A percentile compares a stretch with the other conserved stretches of the same genome.
Evolutionary conservation across 2,113 vertebrate genomes (phyloP).

Genomic region (Zosterops japonicus): DNA sequence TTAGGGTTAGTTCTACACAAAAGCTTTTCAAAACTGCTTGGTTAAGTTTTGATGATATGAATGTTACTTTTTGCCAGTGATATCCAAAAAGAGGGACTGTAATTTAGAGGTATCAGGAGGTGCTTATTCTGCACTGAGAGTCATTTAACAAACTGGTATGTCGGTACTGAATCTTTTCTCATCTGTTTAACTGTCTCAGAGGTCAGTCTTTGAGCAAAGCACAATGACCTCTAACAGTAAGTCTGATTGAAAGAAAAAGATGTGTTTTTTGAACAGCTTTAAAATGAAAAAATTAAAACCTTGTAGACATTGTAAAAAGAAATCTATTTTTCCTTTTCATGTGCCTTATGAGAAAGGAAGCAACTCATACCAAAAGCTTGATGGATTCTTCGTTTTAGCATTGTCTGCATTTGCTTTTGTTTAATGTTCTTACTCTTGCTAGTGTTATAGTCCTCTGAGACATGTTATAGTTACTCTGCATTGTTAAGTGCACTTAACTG

Average conservation of each 20-base stretch:
- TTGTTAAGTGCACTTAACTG: background rate
- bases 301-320: background rate
- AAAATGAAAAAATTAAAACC: background rate
- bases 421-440: background rate
- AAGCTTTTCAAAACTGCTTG: background rate
- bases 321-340: background rate
- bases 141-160: background rate
- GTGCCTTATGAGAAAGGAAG: background rate
- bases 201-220: background rate
- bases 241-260: background rate
- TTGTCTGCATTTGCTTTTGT: background rate
- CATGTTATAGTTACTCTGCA: background rate
- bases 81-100: background rate
- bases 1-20: background rate
- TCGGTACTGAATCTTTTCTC: background rate
- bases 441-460: background rate
- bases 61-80: background rate
- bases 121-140: background rate
- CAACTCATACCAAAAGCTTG: background rate
- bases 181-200: background rate
- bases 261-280: background rate
- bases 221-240: background rate
- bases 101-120: background rate
- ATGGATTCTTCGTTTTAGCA: background rate
- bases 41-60: background rate